phyloP scores from a whole-genome alignment of 2,113 vertebrate species.

The Toxostoma redivivum region DNA sequence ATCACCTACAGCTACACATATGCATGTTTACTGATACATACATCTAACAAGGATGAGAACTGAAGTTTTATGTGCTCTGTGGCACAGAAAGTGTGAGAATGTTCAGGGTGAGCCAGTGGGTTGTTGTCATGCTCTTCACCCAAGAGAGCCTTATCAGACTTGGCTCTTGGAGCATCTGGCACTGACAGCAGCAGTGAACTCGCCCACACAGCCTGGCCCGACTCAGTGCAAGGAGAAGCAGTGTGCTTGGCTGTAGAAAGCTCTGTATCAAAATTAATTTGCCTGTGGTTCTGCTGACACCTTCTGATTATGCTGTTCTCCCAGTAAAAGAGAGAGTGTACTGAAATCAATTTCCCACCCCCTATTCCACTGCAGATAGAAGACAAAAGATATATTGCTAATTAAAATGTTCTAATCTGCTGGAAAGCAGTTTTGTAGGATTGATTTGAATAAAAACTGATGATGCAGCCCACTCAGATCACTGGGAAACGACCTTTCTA shows the following conservation, averaged over 20 bases:
- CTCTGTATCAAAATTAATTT: conserved; percentile 1
- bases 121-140: not conserved
- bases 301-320: conserved; percentile 20
- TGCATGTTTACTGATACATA: not conserved
- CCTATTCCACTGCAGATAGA: not conserved
- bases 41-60: not conserved
- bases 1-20: not conserved
- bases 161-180: rapidly evolving
- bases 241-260: rapidly evolving
- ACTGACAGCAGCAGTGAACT: not conserved
- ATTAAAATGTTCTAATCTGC: conserved; percentile 54
- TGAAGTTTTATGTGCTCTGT: not conserved
- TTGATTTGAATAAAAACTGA: conserved; percentile 53
- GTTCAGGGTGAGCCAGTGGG: not conserved
- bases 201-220: rapidly evolving
- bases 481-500: conserved; percentile 48
- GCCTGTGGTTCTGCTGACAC: conserved; percentile 43
- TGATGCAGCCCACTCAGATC: conserved; percentile 27
- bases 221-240: not conserved
- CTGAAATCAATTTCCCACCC: not conserved
- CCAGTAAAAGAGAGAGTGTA: not conserved
- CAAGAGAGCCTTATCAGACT: not conserved
- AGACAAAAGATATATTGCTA: conserved; percentile 49
- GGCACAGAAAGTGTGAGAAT: not conserved
- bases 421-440: conserved; percentile 35